These are phyloP conservation scores for Phyllotis vaccarum DNA, from an alignment of 2,797 vertebrate species.

Conservation along the genomic window DNA sequence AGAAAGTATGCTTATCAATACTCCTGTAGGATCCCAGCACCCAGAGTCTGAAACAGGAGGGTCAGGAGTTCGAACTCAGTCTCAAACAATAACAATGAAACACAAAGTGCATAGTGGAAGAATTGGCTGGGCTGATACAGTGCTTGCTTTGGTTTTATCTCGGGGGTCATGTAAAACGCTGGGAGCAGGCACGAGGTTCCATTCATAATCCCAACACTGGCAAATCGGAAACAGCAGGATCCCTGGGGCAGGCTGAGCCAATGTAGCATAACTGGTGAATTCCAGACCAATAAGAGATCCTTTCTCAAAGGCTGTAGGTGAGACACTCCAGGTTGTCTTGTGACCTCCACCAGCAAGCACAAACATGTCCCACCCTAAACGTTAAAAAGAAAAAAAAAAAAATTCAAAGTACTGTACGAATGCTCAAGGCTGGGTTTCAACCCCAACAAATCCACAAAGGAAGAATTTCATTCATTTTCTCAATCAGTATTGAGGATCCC, in stretches of 20 bases:
- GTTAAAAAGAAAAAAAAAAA: too few species aligned
- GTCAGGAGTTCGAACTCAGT: neutral
- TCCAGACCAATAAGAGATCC: neutral
- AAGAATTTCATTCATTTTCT: conserved; percentile 4
- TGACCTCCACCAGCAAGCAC: neutral
- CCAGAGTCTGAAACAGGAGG: too few species aligned
- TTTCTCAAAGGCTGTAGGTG: neutral
- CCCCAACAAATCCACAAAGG: neutral
- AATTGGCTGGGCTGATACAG: neutral
- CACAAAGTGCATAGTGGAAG: neutral
- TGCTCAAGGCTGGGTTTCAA: neutral
- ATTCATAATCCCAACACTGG: neutral
- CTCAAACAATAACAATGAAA: neutral
- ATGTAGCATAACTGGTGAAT: neutral
- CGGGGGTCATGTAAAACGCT: neutral
- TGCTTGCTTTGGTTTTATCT: neutral
- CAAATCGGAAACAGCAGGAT: neutral
- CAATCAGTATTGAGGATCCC: neutral
- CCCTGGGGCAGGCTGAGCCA: neutral
- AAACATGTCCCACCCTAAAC: neutral
- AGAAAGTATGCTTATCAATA: neutral
- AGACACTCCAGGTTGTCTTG: neutral
- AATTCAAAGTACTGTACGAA: neutral
- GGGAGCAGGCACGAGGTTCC: rapidly evolving
- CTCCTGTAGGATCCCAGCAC: neutral